These are phyloP conservation scores for Rhinella marina DNA, from an alignment of 2,797 vertebrate species.

Conservation along the genomic window DNA sequence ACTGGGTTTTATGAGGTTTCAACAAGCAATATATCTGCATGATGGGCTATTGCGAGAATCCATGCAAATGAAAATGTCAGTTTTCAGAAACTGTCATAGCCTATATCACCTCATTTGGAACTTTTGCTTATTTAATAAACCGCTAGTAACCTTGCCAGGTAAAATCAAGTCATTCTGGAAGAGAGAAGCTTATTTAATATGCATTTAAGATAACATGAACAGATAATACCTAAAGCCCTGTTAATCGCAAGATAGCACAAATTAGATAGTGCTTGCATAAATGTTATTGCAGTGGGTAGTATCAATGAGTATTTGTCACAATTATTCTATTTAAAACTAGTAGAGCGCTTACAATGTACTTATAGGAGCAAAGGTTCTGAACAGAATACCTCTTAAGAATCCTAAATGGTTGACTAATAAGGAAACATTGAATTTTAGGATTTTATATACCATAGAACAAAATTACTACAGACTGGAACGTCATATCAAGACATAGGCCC, in stretches of 20 bases:
- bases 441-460: background rate
- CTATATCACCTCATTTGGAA: conserved; percentile 64
- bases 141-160: conserved; percentile 59
- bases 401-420: background rate
- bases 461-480: background rate
- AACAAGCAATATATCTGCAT: conserved; percentile 68
- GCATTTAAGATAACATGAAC: conserved; percentile 61
- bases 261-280: conserved; percentile 37
- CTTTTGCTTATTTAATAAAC: conserved; percentile 69
- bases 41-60: conserved; percentile 66
- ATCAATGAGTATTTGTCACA: conserved; percentile 46
- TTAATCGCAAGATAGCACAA: conserved; percentile 44
- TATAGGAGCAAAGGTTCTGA: background rate
- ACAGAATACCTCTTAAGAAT: background rate
- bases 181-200: conserved; percentile 53
- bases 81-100: conserved; percentile 72
- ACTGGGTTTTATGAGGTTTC: conserved; percentile 70
- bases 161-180: conserved; percentile 60
- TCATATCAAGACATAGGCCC: no score
- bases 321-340: background rate
- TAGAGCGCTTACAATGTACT: background rate
- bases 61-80: conserved; percentile 70
- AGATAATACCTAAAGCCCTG: conserved; percentile 36
- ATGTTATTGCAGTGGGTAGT: conserved; percentile 44
- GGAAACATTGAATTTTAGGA: background rate